A percentile compares a stretch with the other conserved stretches of the same genome.
These are phyloP conservation scores for Salmo trutta DNA, from an alignment of 2,797 vertebrate species.

Conservation along the genomic window DNA sequence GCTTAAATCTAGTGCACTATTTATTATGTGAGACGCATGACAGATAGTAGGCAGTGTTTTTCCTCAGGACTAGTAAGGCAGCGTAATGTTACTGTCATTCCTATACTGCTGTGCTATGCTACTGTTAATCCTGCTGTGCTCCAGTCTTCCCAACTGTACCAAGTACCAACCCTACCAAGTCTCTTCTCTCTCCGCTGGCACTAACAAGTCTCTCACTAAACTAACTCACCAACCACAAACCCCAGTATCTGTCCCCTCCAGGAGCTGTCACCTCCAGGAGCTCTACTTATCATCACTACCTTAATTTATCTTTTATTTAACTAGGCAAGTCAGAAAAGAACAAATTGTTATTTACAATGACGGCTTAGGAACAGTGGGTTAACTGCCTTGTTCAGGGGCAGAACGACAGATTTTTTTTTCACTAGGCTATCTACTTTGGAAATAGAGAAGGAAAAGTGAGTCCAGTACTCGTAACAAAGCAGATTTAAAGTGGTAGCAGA, in stretches of 20 bases:
- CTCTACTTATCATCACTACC: neutral
- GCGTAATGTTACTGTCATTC: slow-evolving; percentile 10
- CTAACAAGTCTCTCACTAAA: neutral
- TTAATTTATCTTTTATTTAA: no score
- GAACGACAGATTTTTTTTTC: no score
- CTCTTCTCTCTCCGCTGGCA: neutral
- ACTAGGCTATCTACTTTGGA: neutral
- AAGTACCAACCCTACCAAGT: neutral
- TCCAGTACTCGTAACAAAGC: neutral
- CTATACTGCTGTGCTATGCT: slow-evolving; percentile 6
- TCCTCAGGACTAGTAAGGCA: slow-evolving; percentile 3
- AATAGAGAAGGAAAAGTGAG: neutral
- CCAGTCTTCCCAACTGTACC: neutral
- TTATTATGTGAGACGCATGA: slow-evolving; percentile 39
- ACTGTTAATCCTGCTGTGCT: neutral
- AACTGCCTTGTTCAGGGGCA: no score
- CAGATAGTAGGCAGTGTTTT: slow-evolving; percentile 54
- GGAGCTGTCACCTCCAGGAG: neutral
- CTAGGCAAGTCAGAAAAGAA: no score
- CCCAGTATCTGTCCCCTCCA: neutral
- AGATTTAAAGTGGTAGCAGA: neutral
- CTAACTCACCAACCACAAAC: neutral
- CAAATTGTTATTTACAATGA: no score
- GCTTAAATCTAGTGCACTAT: slow-evolving; percentile 33
- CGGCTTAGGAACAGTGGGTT: no score